A percentile compares a stretch with the other conserved stretches of the same genome.
phyloP scores from a whole-genome alignment of 2,888 invertebrate genomes.

The Dryadula phaetusa region DNA sequence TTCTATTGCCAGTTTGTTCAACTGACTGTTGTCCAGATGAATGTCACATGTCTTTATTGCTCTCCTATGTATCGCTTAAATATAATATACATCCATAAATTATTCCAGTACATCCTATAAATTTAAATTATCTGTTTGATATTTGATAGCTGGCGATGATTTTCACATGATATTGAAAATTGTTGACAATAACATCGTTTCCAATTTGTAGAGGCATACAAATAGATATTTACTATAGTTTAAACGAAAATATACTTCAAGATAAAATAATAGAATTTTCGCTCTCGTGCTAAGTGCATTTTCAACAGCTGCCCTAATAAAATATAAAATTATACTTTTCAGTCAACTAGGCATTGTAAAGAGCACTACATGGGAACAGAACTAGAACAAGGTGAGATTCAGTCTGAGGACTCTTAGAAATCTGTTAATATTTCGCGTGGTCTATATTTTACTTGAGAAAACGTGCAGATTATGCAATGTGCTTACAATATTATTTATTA shows the following conservation, averaged over 20 bases:
- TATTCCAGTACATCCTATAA: background rate
- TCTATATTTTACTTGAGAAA: slow-evolving; percentile 30
- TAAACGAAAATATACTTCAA: background rate
- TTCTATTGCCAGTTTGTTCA: slow-evolving; percentile 74
- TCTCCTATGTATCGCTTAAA: slow-evolving; percentile 51
- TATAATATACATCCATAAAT: background rate
- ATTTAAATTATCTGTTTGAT: background rate
- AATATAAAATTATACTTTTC: slow-evolving; percentile 42
- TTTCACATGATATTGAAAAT: background rate
- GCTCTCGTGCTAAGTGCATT: slow-evolving; percentile 10
- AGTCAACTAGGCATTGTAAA: slow-evolving; percentile 42
- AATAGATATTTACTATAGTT: no score
- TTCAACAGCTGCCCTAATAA: slow-evolving; percentile 29
- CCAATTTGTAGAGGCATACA: background rate
- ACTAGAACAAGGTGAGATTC: slow-evolving; percentile 46
- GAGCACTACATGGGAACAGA: slow-evolving; percentile 42
- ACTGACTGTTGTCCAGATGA: slow-evolving; percentile 64
- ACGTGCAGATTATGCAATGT: background rate
- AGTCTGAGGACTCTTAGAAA: slow-evolving; percentile 39
- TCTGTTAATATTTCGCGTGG: slow-evolving; percentile 39
- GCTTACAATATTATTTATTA: no score
- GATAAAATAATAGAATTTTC: background rate
- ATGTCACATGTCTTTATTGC: slow-evolving; percentile 62
- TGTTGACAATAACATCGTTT: background rate
- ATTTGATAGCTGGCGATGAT: background rate